Base-by-base conservation (phyloP, 35 echinoderm and acorn worm genomes). In the Lytechinus variegatus region DNA sequence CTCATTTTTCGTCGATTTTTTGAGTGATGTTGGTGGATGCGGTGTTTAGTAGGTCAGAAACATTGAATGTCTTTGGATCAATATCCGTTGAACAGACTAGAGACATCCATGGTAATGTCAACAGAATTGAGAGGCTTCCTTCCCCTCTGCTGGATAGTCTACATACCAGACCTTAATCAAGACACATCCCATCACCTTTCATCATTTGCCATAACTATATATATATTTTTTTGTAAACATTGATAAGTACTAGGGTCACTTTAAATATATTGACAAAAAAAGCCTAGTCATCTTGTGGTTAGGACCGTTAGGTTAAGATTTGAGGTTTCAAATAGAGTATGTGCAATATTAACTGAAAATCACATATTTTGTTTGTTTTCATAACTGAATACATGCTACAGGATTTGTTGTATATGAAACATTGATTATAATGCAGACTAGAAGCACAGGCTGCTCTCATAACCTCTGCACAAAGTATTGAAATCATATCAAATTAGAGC, bases 81-180 rank as follows among this genome's bases (percentile, higher is more conserved):
- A 90, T 90, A 90, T 90, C 88, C 88, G 88, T 13, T 54, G 16
- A 90, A 44, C 28, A 90, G 88, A 90, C 88, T 44, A 90, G 8
- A 54, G 52, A 93, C 92, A 56, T 55, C 92, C 92, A 93, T 54
- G 52, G 92, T 93, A 93, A 93, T 93, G 92, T 93, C 92, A 93
- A 93, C 92, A 93, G 92, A 11, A 93, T 57, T 57, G 14, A 54
- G 92, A 33, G 9, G 54, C 52, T 93, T 93, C 92, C 92, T 93
- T 93, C 92, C 92, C 29, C 88, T 90, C 29, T 54, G 52, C 88
- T 24, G 29, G 28, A 21, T 90, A 90, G 88, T 90, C 88, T 90
- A 52, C 16, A 79, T 24, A 72, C 66, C 14, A 79, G 66, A 79
- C 66, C 66, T 79, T 79, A 19, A 79, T 79, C 24, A 79, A 79